A percentile compares a stretch with the other conserved stretches of the same genome.
Evolutionary conservation across 2,888 invertebrate genomes (phyloP).

Genomic region (Eutolmus rufibarbis): DNA sequence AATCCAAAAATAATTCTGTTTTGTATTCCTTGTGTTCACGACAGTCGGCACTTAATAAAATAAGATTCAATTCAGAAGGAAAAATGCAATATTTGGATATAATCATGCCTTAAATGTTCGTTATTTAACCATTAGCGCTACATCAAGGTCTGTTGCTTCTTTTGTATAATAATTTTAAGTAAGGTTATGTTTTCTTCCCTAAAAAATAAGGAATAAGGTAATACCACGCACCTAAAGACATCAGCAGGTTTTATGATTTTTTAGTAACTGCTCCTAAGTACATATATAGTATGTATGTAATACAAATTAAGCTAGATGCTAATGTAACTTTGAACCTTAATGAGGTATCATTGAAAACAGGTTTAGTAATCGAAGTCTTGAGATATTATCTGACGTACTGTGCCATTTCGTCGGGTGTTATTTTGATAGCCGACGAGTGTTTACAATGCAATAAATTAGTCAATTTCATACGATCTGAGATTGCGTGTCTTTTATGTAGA

Average conservation of each 20-base stretch:
- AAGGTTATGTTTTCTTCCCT: too few species aligned
- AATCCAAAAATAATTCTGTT: neutral
- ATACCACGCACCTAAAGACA: neutral
- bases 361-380: neutral
- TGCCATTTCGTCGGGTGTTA: neutral
- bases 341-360: neutral
- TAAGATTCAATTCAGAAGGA: neutral
- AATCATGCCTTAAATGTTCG: too few species aligned
- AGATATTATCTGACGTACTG: neutral
- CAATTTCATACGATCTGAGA: neutral
- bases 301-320: neutral
- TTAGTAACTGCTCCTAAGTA: neutral
- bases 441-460: neutral
- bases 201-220: neutral
- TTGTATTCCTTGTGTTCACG: neutral
- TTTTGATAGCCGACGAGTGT: neutral
- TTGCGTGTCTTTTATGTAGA: neutral
- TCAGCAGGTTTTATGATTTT: neutral
- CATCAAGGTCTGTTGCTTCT: too few species aligned
- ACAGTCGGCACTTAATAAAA: too few species aligned
- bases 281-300: neutral
- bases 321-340: neutral
- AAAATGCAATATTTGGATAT: neutral
- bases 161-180: too few species aligned
- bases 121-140: too few species aligned